Conservation (phyloP, 2,888 invertebrate species). For the Clanis bilineata region DNA sequence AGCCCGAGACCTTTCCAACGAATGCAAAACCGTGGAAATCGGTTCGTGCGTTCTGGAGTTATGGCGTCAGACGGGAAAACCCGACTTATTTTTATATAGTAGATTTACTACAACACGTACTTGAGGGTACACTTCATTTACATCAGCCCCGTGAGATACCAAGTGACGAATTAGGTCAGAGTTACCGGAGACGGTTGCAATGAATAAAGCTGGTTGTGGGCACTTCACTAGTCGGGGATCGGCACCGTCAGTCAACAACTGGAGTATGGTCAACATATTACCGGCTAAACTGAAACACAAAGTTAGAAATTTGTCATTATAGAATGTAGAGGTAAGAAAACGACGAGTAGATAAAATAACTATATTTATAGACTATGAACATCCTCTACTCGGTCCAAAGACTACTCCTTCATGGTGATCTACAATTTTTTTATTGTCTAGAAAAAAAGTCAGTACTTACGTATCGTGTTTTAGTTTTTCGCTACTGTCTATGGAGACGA, state of each 20-base stretch:
- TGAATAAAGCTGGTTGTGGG: conserved; percentile 60
- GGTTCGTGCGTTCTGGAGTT: too few species aligned
- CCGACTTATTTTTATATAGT: too few species aligned
- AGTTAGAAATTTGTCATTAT: too few species aligned
- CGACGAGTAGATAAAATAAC: too few species aligned
- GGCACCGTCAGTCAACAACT: conserved; percentile 59
- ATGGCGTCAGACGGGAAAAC: too few species aligned
- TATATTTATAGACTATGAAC: too few species aligned
- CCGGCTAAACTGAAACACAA: conserved; percentile 58
- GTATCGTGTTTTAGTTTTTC: conserved; percentile 43
- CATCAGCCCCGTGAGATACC: conserved; percentile 52
- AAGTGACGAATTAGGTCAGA: conserved; percentile 51
- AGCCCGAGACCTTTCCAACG: too few species aligned
- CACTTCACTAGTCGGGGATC: conserved; percentile 53
- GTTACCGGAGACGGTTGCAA: conserved; percentile 47
- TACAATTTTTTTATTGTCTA: too few species aligned
- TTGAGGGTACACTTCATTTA: conserved; percentile 56
- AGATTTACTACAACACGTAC: conserved; percentile 32
- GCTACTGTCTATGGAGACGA: conserved; percentile 33
- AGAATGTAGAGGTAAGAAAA: too few species aligned
- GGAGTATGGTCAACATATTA: conserved; percentile 50
- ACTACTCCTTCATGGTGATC: too few species aligned
- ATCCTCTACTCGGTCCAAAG: too few species aligned
- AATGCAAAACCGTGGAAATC: too few species aligned
- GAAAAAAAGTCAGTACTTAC: conserved; percentile 42